phyloP scores from a whole-genome alignment of 2,888 invertebrate species.

The Drosophila mettleri region DNA sequence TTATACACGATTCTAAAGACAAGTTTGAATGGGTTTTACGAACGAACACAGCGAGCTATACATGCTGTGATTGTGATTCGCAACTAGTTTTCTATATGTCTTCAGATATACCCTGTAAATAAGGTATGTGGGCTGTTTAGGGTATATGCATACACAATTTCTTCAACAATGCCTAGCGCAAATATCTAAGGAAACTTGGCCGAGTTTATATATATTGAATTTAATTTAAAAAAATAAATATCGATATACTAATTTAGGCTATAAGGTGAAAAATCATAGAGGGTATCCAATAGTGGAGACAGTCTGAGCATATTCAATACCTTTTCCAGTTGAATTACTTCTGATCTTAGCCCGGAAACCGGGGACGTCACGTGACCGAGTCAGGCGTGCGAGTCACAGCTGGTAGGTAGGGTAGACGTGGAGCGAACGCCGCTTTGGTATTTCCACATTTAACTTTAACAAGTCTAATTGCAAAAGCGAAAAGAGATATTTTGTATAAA shows the following conservation, averaged over 20 bases:
- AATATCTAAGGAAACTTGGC: too few species aligned
- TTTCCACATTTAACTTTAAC: constrained; percentile 5
- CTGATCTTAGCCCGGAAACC: constrained; percentile 24
- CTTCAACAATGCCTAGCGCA: not conserved
- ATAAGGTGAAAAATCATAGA: not conserved
- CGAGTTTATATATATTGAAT: too few species aligned
- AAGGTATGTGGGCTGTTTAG: not conserved
- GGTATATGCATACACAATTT: too few species aligned
- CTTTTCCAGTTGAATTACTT: constrained; percentile 5
- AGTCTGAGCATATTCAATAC: not conserved
- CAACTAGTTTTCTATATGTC: constrained; percentile 29
- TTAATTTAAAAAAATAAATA: too few species aligned
- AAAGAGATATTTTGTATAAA: constrained; percentile 6
- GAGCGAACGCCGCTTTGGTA: not conserved
- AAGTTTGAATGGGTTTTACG: constrained; percentile 6
- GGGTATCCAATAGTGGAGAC: not conserved
- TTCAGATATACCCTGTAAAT: not conserved
- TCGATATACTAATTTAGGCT: not conserved
- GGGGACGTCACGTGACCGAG: constrained; percentile 26
- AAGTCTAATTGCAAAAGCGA: constrained; percentile 10
- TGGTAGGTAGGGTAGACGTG: not conserved
- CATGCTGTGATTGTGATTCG: constrained; percentile 13
- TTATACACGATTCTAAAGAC: not conserved
- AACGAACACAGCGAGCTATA: not conserved
- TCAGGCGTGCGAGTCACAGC: too few species aligned